Conservation (phyloP, 2,888 invertebrate species). For the Onchidella celtica region DNA sequence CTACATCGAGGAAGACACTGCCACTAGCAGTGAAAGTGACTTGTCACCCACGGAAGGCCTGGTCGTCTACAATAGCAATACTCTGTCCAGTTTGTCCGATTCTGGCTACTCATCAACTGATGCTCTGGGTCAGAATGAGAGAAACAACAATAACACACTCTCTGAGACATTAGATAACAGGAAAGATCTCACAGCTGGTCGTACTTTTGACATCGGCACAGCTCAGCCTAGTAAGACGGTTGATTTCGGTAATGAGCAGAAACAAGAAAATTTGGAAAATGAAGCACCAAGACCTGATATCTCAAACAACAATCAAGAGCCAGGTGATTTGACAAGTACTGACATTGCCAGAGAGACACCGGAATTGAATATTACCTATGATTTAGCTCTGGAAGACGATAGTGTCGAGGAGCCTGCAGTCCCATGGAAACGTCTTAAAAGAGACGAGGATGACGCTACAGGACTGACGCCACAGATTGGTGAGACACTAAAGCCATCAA, state of each 20-base stretch:
- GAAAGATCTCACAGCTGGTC: neutral
- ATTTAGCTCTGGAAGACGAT: neutral
- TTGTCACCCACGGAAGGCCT: neutral
- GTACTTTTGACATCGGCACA: neutral
- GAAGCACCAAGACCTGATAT: too few relatives aligned
- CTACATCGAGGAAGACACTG: neutral
- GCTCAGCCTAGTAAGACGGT: neutral
- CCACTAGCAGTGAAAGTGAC: neutral
- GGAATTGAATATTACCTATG: neutral
- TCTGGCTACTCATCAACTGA: neutral
- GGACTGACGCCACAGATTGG: neutral
- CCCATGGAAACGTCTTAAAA: neutral
- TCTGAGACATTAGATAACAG: neutral
- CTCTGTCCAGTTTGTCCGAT: neutral
- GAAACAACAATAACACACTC: neutral
- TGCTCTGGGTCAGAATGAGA: neutral
- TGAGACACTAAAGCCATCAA: neutral
- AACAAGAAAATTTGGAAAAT: too few relatives aligned
- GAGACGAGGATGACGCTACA: too few relatives aligned
- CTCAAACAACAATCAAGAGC: neutral
- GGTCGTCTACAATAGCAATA: slow-evolving; percentile 5
- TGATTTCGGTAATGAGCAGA: too few relatives aligned
- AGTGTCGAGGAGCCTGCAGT: neutral
- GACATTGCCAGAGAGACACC: neutral
- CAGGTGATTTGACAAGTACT: neutral